These are phyloP conservation scores for Tichodroma muraria DNA, from an alignment of 2,113 vertebrate species.

Conservation along the genomic window DNA sequence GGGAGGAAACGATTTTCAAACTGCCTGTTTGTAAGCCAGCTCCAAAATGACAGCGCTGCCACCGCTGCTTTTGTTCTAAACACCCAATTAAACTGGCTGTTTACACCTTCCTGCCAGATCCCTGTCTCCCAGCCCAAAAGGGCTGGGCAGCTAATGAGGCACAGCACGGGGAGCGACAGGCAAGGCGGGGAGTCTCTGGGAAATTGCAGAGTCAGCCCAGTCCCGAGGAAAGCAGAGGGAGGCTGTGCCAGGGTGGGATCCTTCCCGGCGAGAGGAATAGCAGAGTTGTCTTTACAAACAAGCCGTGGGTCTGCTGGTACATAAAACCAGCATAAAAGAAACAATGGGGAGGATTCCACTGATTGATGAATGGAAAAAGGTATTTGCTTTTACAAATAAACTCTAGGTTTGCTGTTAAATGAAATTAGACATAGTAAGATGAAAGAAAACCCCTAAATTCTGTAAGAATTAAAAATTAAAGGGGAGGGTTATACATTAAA, in stretches of 20 bases:
- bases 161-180: neutral
- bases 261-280: too few species aligned
- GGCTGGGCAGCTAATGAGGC: conserved; percentile 64
- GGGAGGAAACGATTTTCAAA: conserved; percentile 31
- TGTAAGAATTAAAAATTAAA: too few species aligned
- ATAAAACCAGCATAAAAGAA: too few species aligned
- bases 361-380: too few species aligned
- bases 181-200: neutral
- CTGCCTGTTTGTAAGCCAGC: conserved; percentile 33
- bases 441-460: too few species aligned
- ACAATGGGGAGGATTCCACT: too few species aligned
- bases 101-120: conserved; percentile 55
- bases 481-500: too few species aligned
- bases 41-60: conserved; percentile 10
- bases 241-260: neutral
- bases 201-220: neutral
- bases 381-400: too few species aligned
- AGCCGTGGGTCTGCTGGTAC: too few species aligned
- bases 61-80: conserved; percentile 50
- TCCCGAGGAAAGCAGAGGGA: neutral
- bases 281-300: too few species aligned
- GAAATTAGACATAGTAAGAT: too few species aligned
- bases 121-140: conserved; percentile 38
- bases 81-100: conserved; percentile 67
- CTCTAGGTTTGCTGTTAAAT: too few species aligned